Percentiles rank a stretch among this genome's conserved stretches.
Conservation (phyloP, 1,140 invertebrate genomes). For the Acarapis woodi region DNA sequence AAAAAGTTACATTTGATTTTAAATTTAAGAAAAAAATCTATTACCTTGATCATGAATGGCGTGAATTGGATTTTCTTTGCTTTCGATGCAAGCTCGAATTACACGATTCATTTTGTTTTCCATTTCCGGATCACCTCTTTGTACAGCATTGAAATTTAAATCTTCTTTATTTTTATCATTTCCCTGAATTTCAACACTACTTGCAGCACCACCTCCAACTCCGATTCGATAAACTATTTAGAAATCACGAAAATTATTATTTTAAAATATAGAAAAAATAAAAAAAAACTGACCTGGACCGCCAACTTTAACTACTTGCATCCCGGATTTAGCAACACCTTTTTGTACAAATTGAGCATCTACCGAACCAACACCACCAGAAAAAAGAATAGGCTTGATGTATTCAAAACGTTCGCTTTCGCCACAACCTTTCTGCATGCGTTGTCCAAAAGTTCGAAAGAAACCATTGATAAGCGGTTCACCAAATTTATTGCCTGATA, state of each 20-base stretch:
- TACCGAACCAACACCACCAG: conserved; percentile 71
- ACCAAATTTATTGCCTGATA: conserved; percentile 98
- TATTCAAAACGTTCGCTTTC: conserved; percentile 47
- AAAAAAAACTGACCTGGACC: conserved; percentile 42
- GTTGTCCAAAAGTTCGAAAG: conserved; percentile 57
- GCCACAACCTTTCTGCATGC: conserved; percentile 17
- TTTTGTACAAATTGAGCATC: conserved; percentile 47
- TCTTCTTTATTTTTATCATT: conserved; percentile 50
- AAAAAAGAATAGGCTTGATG: conserved; percentile 97
- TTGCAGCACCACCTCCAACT: conserved; percentile 81
- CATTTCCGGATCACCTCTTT: conserved; percentile 94
- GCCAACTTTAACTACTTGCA: conserved; percentile 72
- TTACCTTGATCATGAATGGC: conserved; percentile 88
- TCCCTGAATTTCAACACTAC: conserved; percentile 27
- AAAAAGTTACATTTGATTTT: too few species aligned
- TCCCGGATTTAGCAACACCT: conserved; percentile 33
- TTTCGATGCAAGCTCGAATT: conserved; percentile 64
- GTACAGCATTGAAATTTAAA: conserved; percentile 81
- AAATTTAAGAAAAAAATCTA: too few species aligned
- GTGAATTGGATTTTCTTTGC: conserved; percentile 56
- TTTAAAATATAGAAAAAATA: neutral
- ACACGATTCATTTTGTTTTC: conserved; percentile 84
- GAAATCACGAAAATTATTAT: neutral
- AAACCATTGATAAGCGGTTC: conserved; percentile 79
- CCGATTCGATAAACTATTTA: conserved; percentile 67